These are phyloP conservation scores for Dasysyrphus tricinctus DNA, from an alignment of 2,888 invertebrate species.

Conservation along the genomic window DNA sequence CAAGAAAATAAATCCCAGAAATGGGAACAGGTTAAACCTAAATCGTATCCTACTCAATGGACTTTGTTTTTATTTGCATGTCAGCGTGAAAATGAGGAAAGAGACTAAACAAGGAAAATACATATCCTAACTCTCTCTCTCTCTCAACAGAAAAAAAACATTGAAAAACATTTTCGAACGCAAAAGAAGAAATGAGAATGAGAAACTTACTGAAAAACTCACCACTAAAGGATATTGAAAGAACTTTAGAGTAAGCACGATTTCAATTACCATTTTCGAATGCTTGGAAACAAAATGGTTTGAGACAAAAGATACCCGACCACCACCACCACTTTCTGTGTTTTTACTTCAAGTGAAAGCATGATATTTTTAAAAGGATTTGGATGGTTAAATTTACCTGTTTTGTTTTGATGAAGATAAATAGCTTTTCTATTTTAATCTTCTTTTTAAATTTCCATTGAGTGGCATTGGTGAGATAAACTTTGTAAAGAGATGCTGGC, in stretches of 20 bases:
- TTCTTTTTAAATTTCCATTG: neutral
- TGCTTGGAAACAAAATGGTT: conserved; percentile 5
- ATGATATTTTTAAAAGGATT: neutral
- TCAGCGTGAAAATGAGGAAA: conserved; percentile 20
- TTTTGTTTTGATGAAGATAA: conserved; percentile 17
- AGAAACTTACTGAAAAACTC: neutral
- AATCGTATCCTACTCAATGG: conserved; percentile 3
- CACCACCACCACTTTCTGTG: neutral
- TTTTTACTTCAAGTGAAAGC: neutral
- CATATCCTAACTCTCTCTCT: too few relatives aligned
- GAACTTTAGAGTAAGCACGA: conserved; percentile 7
- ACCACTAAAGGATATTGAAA: neutral
- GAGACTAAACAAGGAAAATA: neutral
- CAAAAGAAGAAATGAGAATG: neutral
- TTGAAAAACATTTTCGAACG: neutral
- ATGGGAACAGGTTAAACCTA: neutral
- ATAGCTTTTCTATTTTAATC: conserved; percentile 18
- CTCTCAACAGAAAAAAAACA: too few relatives aligned
- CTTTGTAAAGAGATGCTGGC: neutral
- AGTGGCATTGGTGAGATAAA: neutral
- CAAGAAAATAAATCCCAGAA: neutral
- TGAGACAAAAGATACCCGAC: neutral
- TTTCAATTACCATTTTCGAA: conserved; percentile 32
- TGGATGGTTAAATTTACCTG: conserved; percentile 1
- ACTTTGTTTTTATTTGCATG: conserved; percentile 29